Conservation (phyloP, 2,888 invertebrate species). For the Aromia moschata region DNA sequence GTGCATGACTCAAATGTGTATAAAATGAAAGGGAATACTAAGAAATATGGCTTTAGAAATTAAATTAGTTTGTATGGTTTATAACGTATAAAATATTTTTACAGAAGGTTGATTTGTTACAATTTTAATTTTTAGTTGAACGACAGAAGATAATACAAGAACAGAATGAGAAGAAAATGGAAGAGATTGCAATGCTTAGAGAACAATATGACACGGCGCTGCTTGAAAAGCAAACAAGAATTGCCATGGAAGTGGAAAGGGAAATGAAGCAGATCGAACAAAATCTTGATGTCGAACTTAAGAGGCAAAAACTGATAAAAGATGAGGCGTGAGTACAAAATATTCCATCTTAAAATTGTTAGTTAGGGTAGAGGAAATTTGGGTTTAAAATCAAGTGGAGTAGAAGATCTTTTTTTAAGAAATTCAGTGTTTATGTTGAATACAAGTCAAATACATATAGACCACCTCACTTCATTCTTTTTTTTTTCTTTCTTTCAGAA, state of each 20-base stretch:
- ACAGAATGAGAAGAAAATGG: conserved; percentile 51
- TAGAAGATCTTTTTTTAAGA: too few relatives aligned
- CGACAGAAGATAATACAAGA: conserved; percentile 50
- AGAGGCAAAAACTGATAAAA: conserved; percentile 54
- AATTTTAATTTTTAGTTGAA: conserved; percentile 59
- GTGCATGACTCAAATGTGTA: too few relatives aligned
- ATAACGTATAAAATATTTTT: too few relatives aligned
- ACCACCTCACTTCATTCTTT: too few relatives aligned
- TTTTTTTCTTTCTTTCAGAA: conserved; percentile 66
- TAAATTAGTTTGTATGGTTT: too few relatives aligned
- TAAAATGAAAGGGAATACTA: too few relatives aligned
- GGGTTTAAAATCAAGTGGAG: too few relatives aligned
- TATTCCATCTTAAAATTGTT: too few relatives aligned
- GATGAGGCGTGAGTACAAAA: conserved; percentile 60
- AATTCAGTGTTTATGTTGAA: too few relatives aligned
- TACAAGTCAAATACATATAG: too few relatives aligned
- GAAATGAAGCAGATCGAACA: conserved; percentile 53
- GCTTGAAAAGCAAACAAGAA: conserved; percentile 51
- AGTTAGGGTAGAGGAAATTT: too few relatives aligned
- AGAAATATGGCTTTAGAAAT: not conserved
- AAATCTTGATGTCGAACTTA: conserved; percentile 50
- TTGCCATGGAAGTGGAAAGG: conserved; percentile 52
- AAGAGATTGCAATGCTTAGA: conserved; percentile 50
- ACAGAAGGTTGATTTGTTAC: too few relatives aligned
- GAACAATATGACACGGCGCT: conserved; percentile 56